Base-by-base conservation (phyloP, 2,888 invertebrate species). In the Pristionchus mayeri region DNA sequence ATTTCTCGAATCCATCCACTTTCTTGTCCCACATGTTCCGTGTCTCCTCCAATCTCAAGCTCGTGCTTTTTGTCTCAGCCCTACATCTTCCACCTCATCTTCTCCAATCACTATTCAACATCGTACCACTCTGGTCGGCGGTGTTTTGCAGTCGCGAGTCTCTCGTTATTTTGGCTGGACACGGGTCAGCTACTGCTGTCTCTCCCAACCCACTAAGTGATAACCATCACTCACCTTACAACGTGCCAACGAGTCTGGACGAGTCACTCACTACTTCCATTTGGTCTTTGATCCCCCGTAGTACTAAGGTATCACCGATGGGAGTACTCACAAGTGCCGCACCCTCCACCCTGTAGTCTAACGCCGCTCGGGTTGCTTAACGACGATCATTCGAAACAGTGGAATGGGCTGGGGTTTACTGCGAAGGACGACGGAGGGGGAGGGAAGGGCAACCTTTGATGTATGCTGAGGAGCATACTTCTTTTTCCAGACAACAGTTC, bases 331-430 rank as follows among this genome's bases (percentile, higher is more conserved):
- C 52, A 2, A 3, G 6, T 24, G n/a, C 24, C 63, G 4, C 34
- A 13, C 34, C n/a, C 63, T 30, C 13, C 30, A 9, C 18, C 30
- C 34, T 16, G 30, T 24, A 9, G 13, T 34, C 30, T 63, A 34
- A 18, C 63, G 63, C n/a, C n/a, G n/a, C n/a, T 16, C 13, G 63
- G n/a, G 63, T 63, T 34, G 63, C 34, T 63, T 63, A 63, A 63
- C 63, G 63, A 21, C 34, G 63, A 63, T 63, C 63, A 63, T 34
- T 63, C 63, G 63, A 63, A 63, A 63, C 63, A 63, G 63, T 63
- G 30, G 63, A 63, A 63, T 63, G 63, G 57, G 63, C 63, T 18
- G 11, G 63, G 63, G 63, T 63, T 63, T 63, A 63, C 63, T 11
- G 63, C 63, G 16, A 63, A 63, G 63, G 30, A 34, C 63, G 63